These are phyloP conservation scores for Girardia tigrina DNA, from an alignment of 2,888 invertebrate genomes.

Conservation along the genomic window DNA sequence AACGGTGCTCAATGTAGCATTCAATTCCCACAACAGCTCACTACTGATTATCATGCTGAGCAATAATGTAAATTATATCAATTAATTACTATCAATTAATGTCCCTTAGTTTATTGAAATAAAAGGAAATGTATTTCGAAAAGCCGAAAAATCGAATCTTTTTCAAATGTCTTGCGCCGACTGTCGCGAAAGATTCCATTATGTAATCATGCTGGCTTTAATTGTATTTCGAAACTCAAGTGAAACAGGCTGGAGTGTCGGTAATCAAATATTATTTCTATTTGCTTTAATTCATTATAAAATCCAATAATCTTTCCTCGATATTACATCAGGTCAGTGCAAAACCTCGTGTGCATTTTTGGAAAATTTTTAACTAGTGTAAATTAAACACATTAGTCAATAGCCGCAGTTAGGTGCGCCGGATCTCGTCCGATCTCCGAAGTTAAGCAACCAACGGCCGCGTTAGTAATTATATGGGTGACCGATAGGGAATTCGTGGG, in stretches of 20 bases:
- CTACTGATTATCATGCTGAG: slow-evolving; percentile 98
- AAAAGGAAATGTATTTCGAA: slow-evolving; percentile 95
- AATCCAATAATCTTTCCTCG: too few species aligned
- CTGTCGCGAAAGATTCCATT: slow-evolving; percentile 84
- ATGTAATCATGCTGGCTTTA: slow-evolving; percentile 73
- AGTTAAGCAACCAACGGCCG: too few species aligned
- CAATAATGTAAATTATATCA: slow-evolving; percentile 65
- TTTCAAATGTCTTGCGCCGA: slow-evolving; percentile 89
- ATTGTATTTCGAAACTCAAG: slow-evolving; percentile 94
- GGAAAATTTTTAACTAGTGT: too few species aligned
- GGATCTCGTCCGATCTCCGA: too few species aligned
- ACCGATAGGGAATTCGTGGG: too few species aligned
- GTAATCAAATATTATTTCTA: too few species aligned
- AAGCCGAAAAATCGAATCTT: slow-evolving; percentile 92
- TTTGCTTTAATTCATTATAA: too few species aligned
- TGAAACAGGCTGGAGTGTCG: slow-evolving; percentile 81
- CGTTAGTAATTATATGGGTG: too few species aligned
- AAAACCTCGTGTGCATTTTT: too few species aligned
- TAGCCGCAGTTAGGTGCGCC: too few species aligned
- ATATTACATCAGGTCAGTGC: too few species aligned
- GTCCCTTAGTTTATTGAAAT: slow-evolving; percentile 81
- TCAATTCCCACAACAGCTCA: slow-evolving; percentile 94
- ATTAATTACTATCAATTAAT: background rate
- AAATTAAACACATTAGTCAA: too few species aligned
- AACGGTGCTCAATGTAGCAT: slow-evolving; percentile 91